These are phyloP conservation scores for Hydrotaea cyrtoneurina DNA, from an alignment of 2,888 invertebrate species.

Conservation along the genomic window DNA sequence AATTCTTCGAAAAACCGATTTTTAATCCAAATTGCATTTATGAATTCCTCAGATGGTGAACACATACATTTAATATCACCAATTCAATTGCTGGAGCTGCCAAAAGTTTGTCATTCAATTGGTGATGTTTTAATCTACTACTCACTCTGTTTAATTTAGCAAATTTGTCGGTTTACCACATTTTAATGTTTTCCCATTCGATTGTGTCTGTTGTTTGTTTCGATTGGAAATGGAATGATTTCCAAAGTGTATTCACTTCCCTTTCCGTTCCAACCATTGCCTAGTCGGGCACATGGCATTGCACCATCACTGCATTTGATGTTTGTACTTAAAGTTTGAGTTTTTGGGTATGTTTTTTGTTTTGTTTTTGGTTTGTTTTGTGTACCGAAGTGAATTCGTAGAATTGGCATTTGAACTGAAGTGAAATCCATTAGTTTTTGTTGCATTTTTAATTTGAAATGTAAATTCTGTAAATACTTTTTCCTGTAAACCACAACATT, in stretches of 20 bases:
- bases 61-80: neutral
- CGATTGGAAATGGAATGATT: slow-evolving; percentile 52
- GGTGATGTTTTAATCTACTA: slow-evolving; percentile 34
- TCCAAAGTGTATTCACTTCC: slow-evolving; percentile 34
- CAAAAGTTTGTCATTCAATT: neutral
- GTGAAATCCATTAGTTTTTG: slow-evolving; percentile 67
- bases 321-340: slow-evolving; percentile 50
- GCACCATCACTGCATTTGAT: slow-evolving; percentile 37
- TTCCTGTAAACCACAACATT: slow-evolving; percentile 54
- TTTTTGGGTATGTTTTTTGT: slow-evolving; percentile 11
- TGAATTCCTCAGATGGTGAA: neutral
- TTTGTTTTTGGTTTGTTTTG: slow-evolving; percentile 5
- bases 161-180: slow-evolving; percentile 42
- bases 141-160: slow-evolving; percentile 22
- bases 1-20: too few species aligned
- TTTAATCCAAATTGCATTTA: too few species aligned
- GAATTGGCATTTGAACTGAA: slow-evolving; percentile 60
- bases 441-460: slow-evolving; percentile 68
- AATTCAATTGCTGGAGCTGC: neutral
- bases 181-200: slow-evolving; percentile 21
- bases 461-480: slow-evolving; percentile 61
- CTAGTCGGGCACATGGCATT: neutral
- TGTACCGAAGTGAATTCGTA: slow-evolving; percentile 35
- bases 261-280: neutral
- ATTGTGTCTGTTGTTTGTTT: slow-evolving; percentile 24